These are phyloP conservation scores for Mercenaria mercenaria DNA, from an alignment of 1,140 invertebrate genomes.

Conservation along the genomic window DNA sequence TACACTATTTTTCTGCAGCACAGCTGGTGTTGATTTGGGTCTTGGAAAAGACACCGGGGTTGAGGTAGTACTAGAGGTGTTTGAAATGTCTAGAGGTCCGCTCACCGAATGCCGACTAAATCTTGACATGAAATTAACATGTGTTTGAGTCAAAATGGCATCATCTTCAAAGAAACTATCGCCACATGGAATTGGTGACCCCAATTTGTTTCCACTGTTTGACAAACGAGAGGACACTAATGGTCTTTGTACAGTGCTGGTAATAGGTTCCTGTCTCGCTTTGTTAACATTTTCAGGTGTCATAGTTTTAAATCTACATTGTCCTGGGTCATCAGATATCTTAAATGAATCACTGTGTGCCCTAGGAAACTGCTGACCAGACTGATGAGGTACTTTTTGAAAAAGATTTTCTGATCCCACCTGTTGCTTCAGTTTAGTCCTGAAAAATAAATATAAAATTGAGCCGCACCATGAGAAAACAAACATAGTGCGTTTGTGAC, in stretches of 20 bases:
- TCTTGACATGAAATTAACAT: slow-evolving; percentile 72
- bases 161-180: slow-evolving; percentile 83
- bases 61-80: slow-evolving; percentile 21
- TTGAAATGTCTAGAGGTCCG: slow-evolving; percentile 9
- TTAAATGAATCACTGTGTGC: background rate
- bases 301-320: background rate
- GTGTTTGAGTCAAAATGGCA: slow-evolving; percentile 73
- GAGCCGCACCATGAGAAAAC: too few relatives aligned
- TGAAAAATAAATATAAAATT: background rate
- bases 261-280: background rate
- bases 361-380: background rate
- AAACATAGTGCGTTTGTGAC: too few relatives aligned
- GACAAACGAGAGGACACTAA: background rate
- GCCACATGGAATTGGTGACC: slow-evolving; percentile 80
- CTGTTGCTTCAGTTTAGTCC: slow-evolving; percentile 14
- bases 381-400: background rate
- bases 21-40: slow-evolving; percentile 47
- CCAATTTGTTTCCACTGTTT: slow-evolving; percentile 29
- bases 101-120: slow-evolving; percentile 62
- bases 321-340: background rate
- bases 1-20: background rate
- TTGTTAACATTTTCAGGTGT: background rate
- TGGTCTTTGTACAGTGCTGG: slow-evolving; percentile 64
- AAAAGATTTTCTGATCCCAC: slow-evolving; percentile 37
- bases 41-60: slow-evolving; percentile 46